A percentile compares a stretch with the other conserved stretches of the same genome.
Conservation (phyloP, 2,888 invertebrate species). For the Entomobrya proxima region DNA sequence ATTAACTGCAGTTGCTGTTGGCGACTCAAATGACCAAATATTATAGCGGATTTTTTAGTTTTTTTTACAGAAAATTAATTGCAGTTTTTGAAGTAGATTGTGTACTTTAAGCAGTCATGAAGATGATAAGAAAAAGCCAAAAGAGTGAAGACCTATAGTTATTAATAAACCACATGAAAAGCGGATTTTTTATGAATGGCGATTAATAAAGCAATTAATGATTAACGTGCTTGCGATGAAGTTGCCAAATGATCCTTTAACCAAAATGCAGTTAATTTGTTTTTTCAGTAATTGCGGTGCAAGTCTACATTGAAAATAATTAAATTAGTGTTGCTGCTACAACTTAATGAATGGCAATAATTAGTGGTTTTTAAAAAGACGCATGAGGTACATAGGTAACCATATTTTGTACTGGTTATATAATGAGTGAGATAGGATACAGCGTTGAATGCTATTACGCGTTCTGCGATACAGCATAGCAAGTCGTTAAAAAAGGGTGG, state of each 20-base stretch:
- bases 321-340: neutral
- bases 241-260: too few relatives aligned
- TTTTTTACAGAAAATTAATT: too few relatives aligned
- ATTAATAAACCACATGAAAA: neutral
- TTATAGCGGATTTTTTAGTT: too few relatives aligned
- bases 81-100: too few relatives aligned
- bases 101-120: too few relatives aligned
- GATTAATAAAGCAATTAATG: neutral
- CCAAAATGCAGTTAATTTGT: neutral
- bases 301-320: constrained; percentile 3
- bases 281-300: too few relatives aligned
- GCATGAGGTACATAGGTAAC: neutral
- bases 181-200: neutral
- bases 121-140: too few relatives aligned
- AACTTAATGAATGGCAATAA: neutral
- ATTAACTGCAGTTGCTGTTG: neutral
- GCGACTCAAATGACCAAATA: too few relatives aligned
- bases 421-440: neutral
- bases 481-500: neutral
- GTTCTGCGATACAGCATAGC: neutral
- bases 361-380: neutral
- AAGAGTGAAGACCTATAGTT: too few relatives aligned
- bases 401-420: neutral
- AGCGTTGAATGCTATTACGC: neutral
- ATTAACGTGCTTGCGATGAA: neutral